phyloP scores from a whole-genome alignment of 2,888 invertebrate genomes.

The Teinopalpus imperialis region DNA sequence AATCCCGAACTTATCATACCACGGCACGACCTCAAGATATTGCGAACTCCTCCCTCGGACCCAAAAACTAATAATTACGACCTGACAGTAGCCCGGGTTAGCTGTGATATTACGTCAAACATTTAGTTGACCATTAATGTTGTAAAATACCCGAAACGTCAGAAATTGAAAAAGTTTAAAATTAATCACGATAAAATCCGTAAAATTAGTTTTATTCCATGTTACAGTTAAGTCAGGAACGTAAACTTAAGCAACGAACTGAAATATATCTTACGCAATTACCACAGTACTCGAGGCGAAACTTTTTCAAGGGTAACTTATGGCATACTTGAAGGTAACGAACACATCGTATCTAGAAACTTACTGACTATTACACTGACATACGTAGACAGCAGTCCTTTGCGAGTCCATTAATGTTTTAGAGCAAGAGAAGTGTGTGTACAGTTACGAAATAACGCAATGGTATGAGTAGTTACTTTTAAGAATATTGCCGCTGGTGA shows the following conservation, averaged over 20 bases:
- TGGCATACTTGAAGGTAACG: slow-evolving; percentile 7
- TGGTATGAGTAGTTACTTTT: background rate
- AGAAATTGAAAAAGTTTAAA: too few species aligned
- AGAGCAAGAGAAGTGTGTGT: slow-evolving; percentile 5
- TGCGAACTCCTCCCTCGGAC: too few species aligned
- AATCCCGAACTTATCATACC: too few species aligned
- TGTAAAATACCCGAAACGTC: too few species aligned
- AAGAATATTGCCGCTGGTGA: background rate
- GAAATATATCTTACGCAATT: slow-evolving; percentile 4
- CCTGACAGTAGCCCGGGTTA: too few species aligned
- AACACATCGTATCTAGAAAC: background rate
- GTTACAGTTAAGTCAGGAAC: slow-evolving; percentile 3
- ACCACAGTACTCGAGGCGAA: background rate
- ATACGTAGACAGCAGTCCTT: background rate
- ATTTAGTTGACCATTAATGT: too few species aligned
- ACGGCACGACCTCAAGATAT: too few species aligned
- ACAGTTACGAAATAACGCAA: background rate
- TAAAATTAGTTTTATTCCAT: too few species aligned
- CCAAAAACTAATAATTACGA: too few species aligned
- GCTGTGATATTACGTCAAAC: too few species aligned
- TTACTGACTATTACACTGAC: background rate
- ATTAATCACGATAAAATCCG: too few species aligned
- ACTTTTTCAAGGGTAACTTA: slow-evolving; percentile 3
- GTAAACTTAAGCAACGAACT: slow-evolving; percentile 6
- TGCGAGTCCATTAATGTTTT: background rate